phyloP scores from a whole-genome alignment of 1,140 invertebrate species.

The Ceratina australensis region DNA sequence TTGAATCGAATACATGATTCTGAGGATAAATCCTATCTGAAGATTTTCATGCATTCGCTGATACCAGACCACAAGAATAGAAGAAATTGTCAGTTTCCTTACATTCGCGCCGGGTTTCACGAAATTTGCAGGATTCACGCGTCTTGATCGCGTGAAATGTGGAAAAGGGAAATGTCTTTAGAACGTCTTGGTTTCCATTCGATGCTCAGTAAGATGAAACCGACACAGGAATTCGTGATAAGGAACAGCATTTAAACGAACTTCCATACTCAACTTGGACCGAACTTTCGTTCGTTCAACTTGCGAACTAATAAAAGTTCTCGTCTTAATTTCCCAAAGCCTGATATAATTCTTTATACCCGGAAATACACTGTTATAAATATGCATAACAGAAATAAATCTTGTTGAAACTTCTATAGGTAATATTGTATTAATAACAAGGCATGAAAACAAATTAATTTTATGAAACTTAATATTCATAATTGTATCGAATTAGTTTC shows the following conservation, averaged over 20 bases:
- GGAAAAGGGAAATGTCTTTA: slow-evolving; percentile 3
- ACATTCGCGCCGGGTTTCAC: background rate
- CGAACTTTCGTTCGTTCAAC: slow-evolving; percentile 28
- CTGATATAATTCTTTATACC: slow-evolving; percentile 33
- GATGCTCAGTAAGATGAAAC: background rate
- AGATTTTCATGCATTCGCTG: too few species aligned
- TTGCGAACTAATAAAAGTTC: slow-evolving; percentile 27
- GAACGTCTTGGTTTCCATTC: background rate
- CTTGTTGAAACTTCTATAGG: too few species aligned
- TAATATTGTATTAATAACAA: too few species aligned
- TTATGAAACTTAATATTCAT: background rate
- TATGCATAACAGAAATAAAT: too few species aligned
- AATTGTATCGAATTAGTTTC: slow-evolving; percentile 27
- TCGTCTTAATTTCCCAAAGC: background rate
- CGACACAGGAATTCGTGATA: slow-evolving; percentile 28
- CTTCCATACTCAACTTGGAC: background rate
- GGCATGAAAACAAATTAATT: too few species aligned
- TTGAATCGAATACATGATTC: too few species aligned
- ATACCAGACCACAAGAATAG: too few species aligned
- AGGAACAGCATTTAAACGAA: slow-evolving; percentile 35
- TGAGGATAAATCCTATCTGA: too few species aligned
- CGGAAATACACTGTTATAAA: background rate
- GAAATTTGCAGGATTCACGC: slow-evolving; percentile 7
- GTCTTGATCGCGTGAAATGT: background rate
- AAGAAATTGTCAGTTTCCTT: background rate